Conservation (phyloP, 2,113 vertebrate species). For the human (Homo sapiens) region GRCh38 chr2:99087501-99088000, state of each 20-base stretch:
- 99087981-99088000: neutral
- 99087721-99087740: neutral
- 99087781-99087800: neutral
- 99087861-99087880: neutral
- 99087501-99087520: no score
- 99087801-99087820: neutral
- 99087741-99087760: neutral
- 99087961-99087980: neutral
- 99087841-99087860: neutral
- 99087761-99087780: neutral
- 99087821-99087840: neutral
- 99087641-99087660: no score
- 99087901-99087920: neutral
- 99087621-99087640: neutral
- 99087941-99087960: neutral
- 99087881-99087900: neutral
- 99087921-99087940: neutral
- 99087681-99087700: neutral
- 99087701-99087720: neutral
- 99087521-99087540: no score
- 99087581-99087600: neutral
- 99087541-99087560: no score
- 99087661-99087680: neutral
- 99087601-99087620: neutral
- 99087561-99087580: no score